Percentiles rank a stretch among this genome's conserved stretches.
Evolutionary conservation across 2,888 invertebrate genomes (phyloP).

Genomic region (Hyppa rectilinea): DNA sequence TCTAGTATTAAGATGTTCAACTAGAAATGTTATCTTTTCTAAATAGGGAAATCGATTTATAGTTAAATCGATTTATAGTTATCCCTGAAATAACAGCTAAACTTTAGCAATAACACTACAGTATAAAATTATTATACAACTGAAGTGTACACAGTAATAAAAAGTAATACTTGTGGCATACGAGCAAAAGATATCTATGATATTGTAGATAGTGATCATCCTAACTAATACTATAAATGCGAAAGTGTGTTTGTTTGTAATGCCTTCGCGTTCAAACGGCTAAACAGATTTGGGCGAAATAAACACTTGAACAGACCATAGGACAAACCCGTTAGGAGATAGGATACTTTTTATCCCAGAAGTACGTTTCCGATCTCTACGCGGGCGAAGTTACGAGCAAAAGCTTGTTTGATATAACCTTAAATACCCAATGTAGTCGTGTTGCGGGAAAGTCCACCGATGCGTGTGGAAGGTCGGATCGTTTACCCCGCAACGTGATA

Average conservation of each 20-base stretch:
- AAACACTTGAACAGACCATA: no score
- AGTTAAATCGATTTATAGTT: not conserved
- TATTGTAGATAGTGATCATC: constrained; percentile 58
- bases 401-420: constrained; percentile 67
- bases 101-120: constrained; percentile 4
- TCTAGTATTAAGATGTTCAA: not conserved
- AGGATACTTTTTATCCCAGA: no score
- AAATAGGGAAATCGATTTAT: not conserved
- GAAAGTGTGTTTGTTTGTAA: no score
- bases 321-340: no score
- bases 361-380: no score
- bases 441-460: constrained; percentile 79
- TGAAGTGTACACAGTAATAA: constrained; percentile 31
- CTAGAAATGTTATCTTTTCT: constrained; percentile 2
- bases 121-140: constrained; percentile 24
- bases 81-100: constrained; percentile 13
- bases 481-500: constrained; percentile 85
- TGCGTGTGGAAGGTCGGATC: constrained; percentile 86
- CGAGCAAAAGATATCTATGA: constrained; percentile 39
- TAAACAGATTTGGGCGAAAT: no score
- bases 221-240: no score
- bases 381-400: no score
- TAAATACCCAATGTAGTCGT: constrained; percentile 51
- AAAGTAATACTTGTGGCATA: constrained; percentile 42
- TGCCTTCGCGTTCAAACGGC: no score